phyloP scores from a whole-genome alignment of 2,797 vertebrate genomes.

The Melanotaenia pygmaea region DNA sequence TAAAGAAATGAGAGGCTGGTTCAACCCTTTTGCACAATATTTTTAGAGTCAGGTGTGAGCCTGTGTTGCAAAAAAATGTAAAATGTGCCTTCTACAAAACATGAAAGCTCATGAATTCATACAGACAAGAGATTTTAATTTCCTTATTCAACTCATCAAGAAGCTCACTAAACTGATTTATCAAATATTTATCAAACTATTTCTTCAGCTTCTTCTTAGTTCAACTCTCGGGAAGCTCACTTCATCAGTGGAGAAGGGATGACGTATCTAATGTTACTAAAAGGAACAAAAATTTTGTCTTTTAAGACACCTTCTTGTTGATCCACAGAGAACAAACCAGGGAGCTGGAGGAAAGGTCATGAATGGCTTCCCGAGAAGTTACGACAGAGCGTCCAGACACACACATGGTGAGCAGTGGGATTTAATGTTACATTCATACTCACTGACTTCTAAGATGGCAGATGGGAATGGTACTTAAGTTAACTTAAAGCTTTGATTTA shows the following conservation, averaged over 20 bases:
- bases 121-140: neutral
- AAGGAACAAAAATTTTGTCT: neutral
- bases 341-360: slow-evolving; percentile 47
- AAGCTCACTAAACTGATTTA: neutral
- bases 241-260: neutral
- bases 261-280: neutral
- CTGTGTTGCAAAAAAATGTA: neutral
- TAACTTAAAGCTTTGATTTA: slow-evolving; percentile 29
- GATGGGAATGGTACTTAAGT: slow-evolving; percentile 14
- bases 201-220: neutral
- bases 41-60: neutral
- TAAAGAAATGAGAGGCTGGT: no score
- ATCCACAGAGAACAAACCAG: slow-evolving; percentile 48
- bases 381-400: slow-evolving; percentile 44
- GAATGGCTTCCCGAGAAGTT: slow-evolving; percentile 47
- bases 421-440: slow-evolving; percentile 35
- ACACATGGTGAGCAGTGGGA: slow-evolving; percentile 69
- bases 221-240: neutral
- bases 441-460: slow-evolving; percentile 29
- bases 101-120: neutral
- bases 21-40: neutral
- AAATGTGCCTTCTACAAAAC: neutral
- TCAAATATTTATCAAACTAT: neutral
- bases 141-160: neutral
- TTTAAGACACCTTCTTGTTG: slow-evolving; percentile 21